Conservation (phyloP, 1,140 invertebrate genomes). For the Drosophila albomicans region DNA sequence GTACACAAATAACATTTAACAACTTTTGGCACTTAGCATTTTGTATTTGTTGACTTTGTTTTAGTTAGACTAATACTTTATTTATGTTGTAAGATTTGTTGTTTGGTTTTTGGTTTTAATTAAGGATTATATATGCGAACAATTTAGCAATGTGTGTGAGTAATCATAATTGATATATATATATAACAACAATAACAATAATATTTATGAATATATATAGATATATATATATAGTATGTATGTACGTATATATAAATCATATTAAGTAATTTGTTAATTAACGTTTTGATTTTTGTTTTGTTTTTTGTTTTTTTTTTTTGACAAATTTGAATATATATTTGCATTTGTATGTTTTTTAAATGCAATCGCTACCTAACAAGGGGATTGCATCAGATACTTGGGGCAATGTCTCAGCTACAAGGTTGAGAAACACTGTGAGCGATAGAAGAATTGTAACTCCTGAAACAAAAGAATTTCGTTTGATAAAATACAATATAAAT, state of each 20-base stretch:
- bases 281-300: conserved; percentile 57
- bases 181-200: conserved; percentile 84
- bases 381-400: conserved; percentile 97
- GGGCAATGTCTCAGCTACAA: conserved; percentile 97
- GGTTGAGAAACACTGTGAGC: conserved; percentile 99
- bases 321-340: conserved; percentile 84
- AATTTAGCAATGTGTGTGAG: conserved; percentile 83
- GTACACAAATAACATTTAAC: conserved; percentile 84
- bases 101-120: conserved; percentile 62
- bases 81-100: conserved; percentile 71
- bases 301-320: conserved; percentile 69
- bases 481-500: conserved; percentile 83
- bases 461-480: conserved; percentile 91
- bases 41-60: conserved; percentile 67
- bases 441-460: conserved; percentile 99
- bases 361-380: conserved; percentile 93
- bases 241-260: conserved; percentile 82
- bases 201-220: conserved; percentile 83
- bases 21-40: conserved; percentile 74
- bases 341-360: conserved; percentile 84
- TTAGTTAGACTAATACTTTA: conserved; percentile 80
- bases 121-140: conserved; percentile 81
- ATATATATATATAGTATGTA: conserved; percentile 66
- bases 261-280: conserved; percentile 82
- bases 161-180: conserved; percentile 82